Evolutionary conservation across 2,797 vertebrate species (phyloP).

Genomic region (Sparidentex hasta): DNA sequence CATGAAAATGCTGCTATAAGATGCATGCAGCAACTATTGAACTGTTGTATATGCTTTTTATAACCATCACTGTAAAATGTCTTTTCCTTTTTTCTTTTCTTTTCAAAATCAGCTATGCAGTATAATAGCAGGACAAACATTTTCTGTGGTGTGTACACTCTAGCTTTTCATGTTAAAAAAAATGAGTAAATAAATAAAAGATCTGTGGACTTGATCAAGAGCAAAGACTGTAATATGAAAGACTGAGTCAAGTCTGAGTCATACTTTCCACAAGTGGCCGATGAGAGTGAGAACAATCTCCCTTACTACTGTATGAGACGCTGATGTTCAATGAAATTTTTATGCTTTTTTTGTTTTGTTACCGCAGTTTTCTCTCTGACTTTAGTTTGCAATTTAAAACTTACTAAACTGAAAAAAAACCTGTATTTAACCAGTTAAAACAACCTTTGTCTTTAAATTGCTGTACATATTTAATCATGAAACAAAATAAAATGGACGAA

Average conservation of each 20-base stretch:
- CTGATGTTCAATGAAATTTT: background rate
- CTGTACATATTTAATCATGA: background rate
- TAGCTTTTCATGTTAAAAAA: background rate
- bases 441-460: background rate
- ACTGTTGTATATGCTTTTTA: slow-evolving; percentile 30
- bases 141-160: background rate
- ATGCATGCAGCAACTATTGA: slow-evolving; percentile 20
- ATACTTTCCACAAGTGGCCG: background rate
- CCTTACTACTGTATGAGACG: background rate
- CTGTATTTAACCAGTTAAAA: background rate
- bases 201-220: background rate
- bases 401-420: background rate
- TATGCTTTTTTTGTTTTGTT: background rate
- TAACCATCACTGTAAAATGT: slow-evolving; percentile 24
- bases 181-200: background rate
- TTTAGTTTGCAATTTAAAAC: background rate
- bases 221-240: background rate
- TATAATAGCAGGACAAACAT: background rate
- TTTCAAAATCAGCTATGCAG: background rate
- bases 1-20: slow-evolving; percentile 17
- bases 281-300: too few relatives aligned
- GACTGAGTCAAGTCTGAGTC: background rate
- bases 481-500: background rate
- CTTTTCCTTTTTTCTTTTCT: background rate
- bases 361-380: background rate